These are phyloP conservation scores for Pseudochaenichthys georgianus DNA, from an alignment of 2,797 vertebrate species.

Conservation along the genomic window DNA sequence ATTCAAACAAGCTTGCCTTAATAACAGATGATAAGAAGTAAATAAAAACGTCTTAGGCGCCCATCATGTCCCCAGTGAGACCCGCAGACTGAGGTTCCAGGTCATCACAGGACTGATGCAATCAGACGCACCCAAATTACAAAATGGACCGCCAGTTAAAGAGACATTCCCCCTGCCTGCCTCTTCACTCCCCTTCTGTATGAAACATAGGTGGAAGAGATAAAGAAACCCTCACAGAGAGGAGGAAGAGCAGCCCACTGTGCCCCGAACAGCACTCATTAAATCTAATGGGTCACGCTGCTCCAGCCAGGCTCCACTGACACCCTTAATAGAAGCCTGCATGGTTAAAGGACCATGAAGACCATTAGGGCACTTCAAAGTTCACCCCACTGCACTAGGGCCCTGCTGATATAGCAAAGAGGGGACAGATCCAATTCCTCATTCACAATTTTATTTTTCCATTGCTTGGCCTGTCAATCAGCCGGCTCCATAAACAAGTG, in stretches of 20 bases:
- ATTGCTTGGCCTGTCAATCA: constrained; percentile 72
- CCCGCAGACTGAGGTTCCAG: constrained; percentile 3
- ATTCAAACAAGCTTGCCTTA: not conserved
- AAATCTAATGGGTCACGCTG: constrained; percentile 82
- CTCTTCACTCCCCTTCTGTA: constrained; percentile 23
- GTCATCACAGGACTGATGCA: constrained; percentile 23
- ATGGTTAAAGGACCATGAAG: constrained; percentile 80
- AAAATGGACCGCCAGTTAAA: constrained; percentile 15
- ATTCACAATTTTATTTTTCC: constrained; percentile 69
- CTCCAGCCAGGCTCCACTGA: constrained; percentile 81
- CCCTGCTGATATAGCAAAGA: constrained; percentile 67
- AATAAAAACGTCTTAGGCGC: not conserved
- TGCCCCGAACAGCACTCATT: constrained; percentile 78
- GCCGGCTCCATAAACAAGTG: constrained; percentile 76
- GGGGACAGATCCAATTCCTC: constrained; percentile 78
- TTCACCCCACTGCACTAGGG: constrained; percentile 71
- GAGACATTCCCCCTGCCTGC: constrained; percentile 5
- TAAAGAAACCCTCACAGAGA: constrained; percentile 74
- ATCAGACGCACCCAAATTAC: constrained; percentile 9
- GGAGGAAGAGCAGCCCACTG: constrained; percentile 74
- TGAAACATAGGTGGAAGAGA: constrained; percentile 55
- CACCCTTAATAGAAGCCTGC: constrained; percentile 81
- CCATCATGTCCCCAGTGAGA: constrained; percentile 2
- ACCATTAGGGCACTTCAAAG: constrained; percentile 86
- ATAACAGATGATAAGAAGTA: not conserved